Base-by-base conservation (phyloP, 2,888 invertebrate genomes). In the Lacanobia wlatinum region DNA sequence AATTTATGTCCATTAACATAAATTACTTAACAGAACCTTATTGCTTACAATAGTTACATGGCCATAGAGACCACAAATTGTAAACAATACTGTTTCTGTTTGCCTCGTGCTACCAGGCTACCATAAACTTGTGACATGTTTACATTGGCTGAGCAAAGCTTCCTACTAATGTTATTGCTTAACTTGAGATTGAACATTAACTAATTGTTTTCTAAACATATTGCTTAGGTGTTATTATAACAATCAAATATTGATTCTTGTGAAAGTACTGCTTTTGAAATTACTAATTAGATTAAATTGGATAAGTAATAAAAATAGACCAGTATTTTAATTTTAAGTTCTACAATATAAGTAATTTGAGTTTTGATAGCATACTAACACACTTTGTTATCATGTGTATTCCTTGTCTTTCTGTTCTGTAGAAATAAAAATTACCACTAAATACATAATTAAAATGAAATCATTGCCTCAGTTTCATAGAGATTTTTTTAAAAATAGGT, bases 181-280 rank as follows among this genome's bases (percentile, higher is more conserved):
- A 53, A 77, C 56, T 77, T 71, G 10, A 48, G 16, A 58, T 10
- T 23, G 28, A 55, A 53, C 43, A 78, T 82, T 65, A 59, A 21
- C 61, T 66, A 28, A 82, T 82, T 72, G 78, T 71, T 72, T 70
- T 53, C 59, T 43, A 79, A 79, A 82, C 56, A 76, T 60, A 43
- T 46, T 62, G 34, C 63, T 23, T 34, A 50, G 1, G 2, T 59
- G 78, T 60, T 72, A 50, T 61, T 50, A 72, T 7, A n/a, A 8
- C 50, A 28, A 65, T 60, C 56, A 71, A 28, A 40, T 70, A 53
- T 58, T 48, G 59, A 28, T 48, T 23, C 28, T n/a, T 34, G 16
- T 3, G 0, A n/a, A 38, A 4, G 16, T 59, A 59, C 14, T 28
- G 28, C 28, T 28, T 28, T 28, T 28, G 28, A 55, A 23, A 53